Conservation (phyloP, 2,888 invertebrate genomes). For the Morinoia aosen region DNA sequence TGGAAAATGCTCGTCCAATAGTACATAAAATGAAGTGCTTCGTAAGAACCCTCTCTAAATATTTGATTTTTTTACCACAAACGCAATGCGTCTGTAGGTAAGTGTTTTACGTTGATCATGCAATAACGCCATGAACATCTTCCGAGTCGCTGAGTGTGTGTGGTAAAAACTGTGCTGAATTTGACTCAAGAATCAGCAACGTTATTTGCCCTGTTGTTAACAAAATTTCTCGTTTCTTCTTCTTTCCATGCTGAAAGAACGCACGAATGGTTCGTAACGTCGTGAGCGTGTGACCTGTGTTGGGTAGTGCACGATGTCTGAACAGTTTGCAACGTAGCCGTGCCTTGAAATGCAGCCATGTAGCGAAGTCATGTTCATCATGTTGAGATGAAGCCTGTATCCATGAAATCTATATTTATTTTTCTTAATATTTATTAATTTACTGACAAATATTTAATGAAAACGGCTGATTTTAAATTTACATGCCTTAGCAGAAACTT, state of each 20-base stretch:
- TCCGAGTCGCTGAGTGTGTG: neutral
- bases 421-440: neutral
- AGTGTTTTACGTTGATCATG: neutral
- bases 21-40: neutral
- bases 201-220: neutral
- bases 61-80: neutral
- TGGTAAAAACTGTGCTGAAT: neutral
- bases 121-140: neutral
- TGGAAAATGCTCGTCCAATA: no score
- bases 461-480: neutral
- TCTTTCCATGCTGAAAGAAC: slow-evolving; percentile 8
- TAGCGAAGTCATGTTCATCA: neutral
- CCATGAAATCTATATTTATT: neutral
- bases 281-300: neutral
- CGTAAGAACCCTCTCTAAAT: neutral
- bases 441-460: neutral
- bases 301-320: neutral
- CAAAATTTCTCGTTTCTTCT: neutral
- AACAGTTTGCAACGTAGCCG: neutral
- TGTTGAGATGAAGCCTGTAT: neutral
- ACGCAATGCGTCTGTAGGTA: neutral
- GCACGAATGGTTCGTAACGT: slow-evolving; percentile 12
- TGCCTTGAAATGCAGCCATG: neutral
- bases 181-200: neutral
- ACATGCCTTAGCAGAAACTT: neutral